Evolutionary conservation across 2,797 vertebrate species (phyloP), one percentile per base, ranked within the genome.

Genomic region (Tauraco hartlaubi): DNA sequence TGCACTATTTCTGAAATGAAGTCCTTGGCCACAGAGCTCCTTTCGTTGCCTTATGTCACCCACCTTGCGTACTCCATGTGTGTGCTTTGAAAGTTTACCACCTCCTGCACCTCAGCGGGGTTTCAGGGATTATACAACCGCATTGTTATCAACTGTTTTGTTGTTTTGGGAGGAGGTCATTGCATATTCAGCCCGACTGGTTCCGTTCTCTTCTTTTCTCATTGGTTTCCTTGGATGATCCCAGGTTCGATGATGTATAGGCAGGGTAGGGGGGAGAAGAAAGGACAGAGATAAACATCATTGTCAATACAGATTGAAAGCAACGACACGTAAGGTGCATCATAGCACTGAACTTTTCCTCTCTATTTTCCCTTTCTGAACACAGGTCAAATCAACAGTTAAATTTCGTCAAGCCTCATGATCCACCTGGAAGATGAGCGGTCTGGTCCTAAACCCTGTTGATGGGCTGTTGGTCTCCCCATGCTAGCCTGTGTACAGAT

Each of bases 151-250:
- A 96, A 98, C 96, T 97, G 98, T 98, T 98, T 98, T 99, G 98
- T 97, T 99, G 98, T 98, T 99, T 51, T 97, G 98, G 39, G 99
- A 98, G 95, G 99, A 98, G 97, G 99, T 99, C 99, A 99, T 99
- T 98, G 99, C 99, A 92, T 99, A 99, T 97, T 99, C 99, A 76
- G 99, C 98, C 26, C 97, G 98, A 89, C 98, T 98, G 22, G 99
- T 99, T 94, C 99, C 99, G 0, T 99, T 99, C 97, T 99, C 99
- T 73, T 99, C 99, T 96, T 99, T 99, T 72, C 99, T 98, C 96
- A 99, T 98, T 84, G 99, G 99, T 99, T 99, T 99, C 99, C 99
- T 99, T 98, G 21, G 88, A 69, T 82, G 56, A 84, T 64, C 35
- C 77, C 87, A 85, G 49, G 51, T 86, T 95, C 0, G 1, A 28